Conservation (phyloP, 2,797 vertebrate species). For the Tauraco hartlaubi region DNA sequence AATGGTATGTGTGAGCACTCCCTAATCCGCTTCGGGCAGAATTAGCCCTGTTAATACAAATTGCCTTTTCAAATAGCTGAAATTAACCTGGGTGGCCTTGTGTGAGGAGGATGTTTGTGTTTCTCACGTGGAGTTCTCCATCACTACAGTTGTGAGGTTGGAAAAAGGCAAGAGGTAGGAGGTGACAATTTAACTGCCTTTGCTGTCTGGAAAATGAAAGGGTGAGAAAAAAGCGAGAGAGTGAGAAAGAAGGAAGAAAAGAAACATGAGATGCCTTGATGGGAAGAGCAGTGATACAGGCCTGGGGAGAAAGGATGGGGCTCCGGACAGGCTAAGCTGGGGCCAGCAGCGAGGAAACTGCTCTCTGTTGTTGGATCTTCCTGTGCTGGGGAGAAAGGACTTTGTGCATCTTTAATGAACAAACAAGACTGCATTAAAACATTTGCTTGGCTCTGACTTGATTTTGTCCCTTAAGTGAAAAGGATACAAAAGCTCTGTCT, state of each 20-base stretch:
- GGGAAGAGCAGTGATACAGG: not conserved
- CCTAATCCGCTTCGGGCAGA: not conserved
- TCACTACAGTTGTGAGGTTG: not conserved
- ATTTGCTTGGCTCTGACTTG: not conserved
- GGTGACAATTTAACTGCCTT: not conserved
- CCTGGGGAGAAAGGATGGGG: not conserved
- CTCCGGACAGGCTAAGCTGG: not conserved
- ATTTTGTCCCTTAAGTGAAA: not conserved
- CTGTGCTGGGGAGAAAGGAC: not conserved
- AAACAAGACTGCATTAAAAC: not conserved
- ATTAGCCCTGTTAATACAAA: not conserved
- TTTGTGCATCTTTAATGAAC: not conserved
- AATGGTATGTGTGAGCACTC: not conserved
- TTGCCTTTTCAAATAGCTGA: not conserved
- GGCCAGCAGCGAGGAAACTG: not conserved
- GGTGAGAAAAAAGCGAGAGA: not conserved
- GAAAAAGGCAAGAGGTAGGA: conserved; percentile 6
- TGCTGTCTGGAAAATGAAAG: conserved; percentile 21
- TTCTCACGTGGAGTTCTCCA: not conserved
- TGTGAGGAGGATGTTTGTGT: not conserved
- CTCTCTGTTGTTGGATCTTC: not conserved
- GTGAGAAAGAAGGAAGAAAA: not conserved
- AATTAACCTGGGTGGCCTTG: not conserved
- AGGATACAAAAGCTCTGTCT: not conserved
- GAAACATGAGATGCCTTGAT: not conserved